phyloP scores from a whole-genome alignment of 1,140 invertebrate genomes.

The Mizuhopecten yessoensis region DNA sequence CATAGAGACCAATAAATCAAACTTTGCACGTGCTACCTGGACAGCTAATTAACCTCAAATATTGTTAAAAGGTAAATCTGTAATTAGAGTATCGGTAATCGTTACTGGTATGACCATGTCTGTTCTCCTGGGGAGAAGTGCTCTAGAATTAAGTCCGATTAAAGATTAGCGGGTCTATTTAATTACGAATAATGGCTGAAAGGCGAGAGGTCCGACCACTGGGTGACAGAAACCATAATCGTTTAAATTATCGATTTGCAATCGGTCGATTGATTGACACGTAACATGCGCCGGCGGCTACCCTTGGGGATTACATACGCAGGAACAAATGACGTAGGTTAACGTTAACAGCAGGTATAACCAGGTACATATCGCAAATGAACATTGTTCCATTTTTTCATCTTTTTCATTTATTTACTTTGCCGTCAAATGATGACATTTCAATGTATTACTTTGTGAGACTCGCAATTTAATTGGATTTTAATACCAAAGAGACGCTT shows the following conservation, averaged over 20 bases:
- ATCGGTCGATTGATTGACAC: background rate
- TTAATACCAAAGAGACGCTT: background rate
- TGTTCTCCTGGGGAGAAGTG: background rate
- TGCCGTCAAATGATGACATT: background rate
- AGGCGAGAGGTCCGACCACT: background rate
- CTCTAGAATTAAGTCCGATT: slow-evolving; percentile 13
- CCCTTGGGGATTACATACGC: background rate
- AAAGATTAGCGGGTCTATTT: background rate
- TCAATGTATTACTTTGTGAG: too few species aligned
- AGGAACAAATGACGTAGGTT: background rate
- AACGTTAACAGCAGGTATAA: background rate
- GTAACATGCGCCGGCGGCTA: background rate
- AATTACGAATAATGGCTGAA: slow-evolving; percentile 14
- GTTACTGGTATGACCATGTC: background rate
- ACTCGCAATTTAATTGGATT: background rate
- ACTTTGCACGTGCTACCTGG: slow-evolving; percentile 23
- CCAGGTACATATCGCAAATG: background rate
- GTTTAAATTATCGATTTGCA: background rate
- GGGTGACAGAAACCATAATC: slow-evolving; percentile 27
- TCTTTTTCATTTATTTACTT: background rate
- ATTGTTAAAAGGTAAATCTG: slow-evolving; percentile 29
- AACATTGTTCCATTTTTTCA: background rate
- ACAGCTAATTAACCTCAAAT: slow-evolving; percentile 27
- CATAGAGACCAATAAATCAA: slow-evolving; percentile 22
- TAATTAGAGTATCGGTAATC: background rate